Conservation (phyloP, 2,113 vertebrate species). For the Oncorhynchus gorbuscha region DNA sequence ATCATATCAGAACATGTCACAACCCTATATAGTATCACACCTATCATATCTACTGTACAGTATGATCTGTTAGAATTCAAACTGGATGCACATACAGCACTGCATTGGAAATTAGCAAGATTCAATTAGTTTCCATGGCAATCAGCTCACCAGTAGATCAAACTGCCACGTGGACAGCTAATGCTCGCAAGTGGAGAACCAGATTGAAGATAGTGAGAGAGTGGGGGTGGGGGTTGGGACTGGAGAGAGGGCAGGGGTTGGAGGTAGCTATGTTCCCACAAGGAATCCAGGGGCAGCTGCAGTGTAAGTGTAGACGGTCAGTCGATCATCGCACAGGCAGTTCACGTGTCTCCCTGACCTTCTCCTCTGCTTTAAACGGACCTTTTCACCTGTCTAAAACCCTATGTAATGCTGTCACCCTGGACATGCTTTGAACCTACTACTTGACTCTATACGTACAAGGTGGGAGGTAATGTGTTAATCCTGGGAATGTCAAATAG, state of each 20-base stretch:
- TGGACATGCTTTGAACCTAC: background rate
- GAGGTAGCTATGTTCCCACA: slow-evolving; percentile 62
- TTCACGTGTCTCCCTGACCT: slow-evolving; percentile 75
- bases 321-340: slow-evolving; percentile 58
- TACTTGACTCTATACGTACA: background rate
- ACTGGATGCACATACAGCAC: background rate
- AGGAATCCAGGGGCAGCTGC: slow-evolving; percentile 69
- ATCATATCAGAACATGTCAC: background rate
- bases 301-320: slow-evolving; percentile 73
- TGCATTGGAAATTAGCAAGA: slow-evolving; percentile 42
- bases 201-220: slow-evolving; percentile 46
- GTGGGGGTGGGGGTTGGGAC: slow-evolving; percentile 13
- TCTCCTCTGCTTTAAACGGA: slow-evolving; percentile 57
- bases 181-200: slow-evolving; percentile 46
- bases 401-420: slow-evolving; percentile 48
- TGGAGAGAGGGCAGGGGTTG: slow-evolving; percentile 6
- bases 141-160: slow-evolving; percentile 57
- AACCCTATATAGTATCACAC: background rate
- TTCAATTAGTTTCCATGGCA: slow-evolving; percentile 70
- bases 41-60: background rate
- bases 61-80: background rate
- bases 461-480: background rate
- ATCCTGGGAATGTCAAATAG: background rate
- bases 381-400: slow-evolving; percentile 64
- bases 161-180: slow-evolving; percentile 56